Evolutionary conservation across 2,888 invertebrate species (phyloP), one percentile per base, ranked within the genome.

Genomic region (Macropis europaea): DNA sequence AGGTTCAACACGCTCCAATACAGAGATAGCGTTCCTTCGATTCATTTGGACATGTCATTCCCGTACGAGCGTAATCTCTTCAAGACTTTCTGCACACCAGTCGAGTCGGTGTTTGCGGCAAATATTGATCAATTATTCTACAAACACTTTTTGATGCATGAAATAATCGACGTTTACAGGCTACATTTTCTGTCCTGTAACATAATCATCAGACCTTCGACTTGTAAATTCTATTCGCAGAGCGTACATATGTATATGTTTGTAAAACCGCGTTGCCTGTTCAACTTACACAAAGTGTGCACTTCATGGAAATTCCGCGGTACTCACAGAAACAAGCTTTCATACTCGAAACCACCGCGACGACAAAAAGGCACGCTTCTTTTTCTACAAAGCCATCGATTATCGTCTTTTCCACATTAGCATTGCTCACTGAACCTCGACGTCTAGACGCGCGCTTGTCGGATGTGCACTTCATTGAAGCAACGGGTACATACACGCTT

Each of bases 401-500:
- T 69, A 73, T 73, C 69, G 45, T 17, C 64, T 76, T 64, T 63
- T 76, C 56, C 61, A 34, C 70, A 66, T 67, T 66, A 77, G 62
- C 72, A 72, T 75, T 78, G 64, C 66, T 60, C 66, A 61, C 34
- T 66, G 60, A 6, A 76, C 73, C 73, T 43, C 64, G 61, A 79
- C 76, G 60, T 73, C 56, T 66, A 69, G 68, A 78, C 68, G 42
- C 62, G 54, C 32, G 75, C 67, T 52, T 77, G 77, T 79, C 79
- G 79, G 79, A 79, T 77, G 75, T 74, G 77, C 77, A 69, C 79
- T 75, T 77, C 79, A 75, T 72, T 77, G 72, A 74, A 62, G 61
- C 62, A 43, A 42, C 47, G 26, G 34, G 54, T 32, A 48, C 42
- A 40, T 53, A 19, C 45, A 48, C 43, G 68, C 66, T 61, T 73